These are phyloP conservation scores for Opisthocomus hoazin DNA, from an alignment of 2,113 vertebrate genomes.

Conservation along the genomic window DNA sequence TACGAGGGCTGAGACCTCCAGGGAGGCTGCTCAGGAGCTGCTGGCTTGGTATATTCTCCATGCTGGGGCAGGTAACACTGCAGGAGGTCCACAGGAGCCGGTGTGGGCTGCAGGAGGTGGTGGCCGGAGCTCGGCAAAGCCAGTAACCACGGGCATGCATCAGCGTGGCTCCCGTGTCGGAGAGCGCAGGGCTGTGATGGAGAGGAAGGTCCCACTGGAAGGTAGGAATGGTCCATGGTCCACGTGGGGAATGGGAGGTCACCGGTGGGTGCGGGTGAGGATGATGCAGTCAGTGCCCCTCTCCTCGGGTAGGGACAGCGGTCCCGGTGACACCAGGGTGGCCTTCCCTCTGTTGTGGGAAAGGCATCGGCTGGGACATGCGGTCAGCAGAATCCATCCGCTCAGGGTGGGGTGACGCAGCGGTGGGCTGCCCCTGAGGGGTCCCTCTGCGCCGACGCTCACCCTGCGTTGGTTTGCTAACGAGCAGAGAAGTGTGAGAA, in stretches of 20 bases:
- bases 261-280: background rate
- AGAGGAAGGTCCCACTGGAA: background rate
- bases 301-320: background rate
- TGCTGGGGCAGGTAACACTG: accelerated
- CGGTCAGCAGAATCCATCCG: too few species aligned
- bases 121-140: background rate
- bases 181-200: background rate
- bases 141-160: accelerated
- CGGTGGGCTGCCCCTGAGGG: background rate
- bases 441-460: background rate
- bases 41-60: accelerated
- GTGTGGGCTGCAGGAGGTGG: background rate
- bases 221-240: background rate
- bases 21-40: background rate
- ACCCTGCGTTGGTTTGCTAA: accelerated
- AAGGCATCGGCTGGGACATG: background rate
- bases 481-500: background rate
- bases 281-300: too few species aligned
- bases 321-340: background rate
- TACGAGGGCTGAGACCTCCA: too few species aligned
- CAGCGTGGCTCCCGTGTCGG: accelerated
- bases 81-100: background rate
- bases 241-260: background rate
- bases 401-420: background rate
- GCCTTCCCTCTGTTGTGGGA: background rate